Conservation (phyloP, 2,113 vertebrate genomes). For the Noctilio leporinus region DNA sequence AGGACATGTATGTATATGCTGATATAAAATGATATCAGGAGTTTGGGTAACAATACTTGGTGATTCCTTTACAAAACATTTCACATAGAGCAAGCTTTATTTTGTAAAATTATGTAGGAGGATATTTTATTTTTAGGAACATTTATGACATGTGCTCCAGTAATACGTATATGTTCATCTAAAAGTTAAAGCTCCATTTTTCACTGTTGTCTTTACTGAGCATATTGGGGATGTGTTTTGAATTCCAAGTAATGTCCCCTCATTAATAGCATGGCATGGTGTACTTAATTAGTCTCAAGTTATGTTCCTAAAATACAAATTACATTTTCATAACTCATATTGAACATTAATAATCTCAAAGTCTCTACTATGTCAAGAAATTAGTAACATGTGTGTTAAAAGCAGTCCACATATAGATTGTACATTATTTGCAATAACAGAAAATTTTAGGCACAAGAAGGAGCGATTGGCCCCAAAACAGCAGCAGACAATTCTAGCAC, state of each 20-base stretch:
- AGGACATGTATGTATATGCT: not conserved
- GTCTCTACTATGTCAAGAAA: not conserved
- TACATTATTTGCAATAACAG: not conserved
- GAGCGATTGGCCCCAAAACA: not conserved
- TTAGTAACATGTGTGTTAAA: not conserved
- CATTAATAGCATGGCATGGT: not conserved
- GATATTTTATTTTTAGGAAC: not conserved
- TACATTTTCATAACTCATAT: not conserved
- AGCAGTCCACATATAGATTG: not conserved
- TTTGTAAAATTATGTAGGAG: not conserved
- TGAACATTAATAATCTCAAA: not conserved
- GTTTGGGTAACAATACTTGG: not conserved
- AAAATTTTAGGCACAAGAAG: not conserved
- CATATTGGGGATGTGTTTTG: not conserved
- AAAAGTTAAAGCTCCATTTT: slow-evolving; percentile 2
- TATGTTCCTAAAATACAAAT: slow-evolving; percentile 37
- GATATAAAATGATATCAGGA: not conserved
- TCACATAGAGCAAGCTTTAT: not conserved
- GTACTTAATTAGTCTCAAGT: not conserved
- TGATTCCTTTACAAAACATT: not conserved
- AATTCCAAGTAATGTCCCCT: not conserved
- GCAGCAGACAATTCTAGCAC: not conserved
- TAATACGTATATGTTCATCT: not conserved
- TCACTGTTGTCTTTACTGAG: not conserved
- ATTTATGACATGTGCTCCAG: not conserved